Percentiles rank a stretch among this genome's conserved stretches.
phyloP scores from a whole-genome alignment of 2,888 invertebrate species.

The Eledona agricola region DNA sequence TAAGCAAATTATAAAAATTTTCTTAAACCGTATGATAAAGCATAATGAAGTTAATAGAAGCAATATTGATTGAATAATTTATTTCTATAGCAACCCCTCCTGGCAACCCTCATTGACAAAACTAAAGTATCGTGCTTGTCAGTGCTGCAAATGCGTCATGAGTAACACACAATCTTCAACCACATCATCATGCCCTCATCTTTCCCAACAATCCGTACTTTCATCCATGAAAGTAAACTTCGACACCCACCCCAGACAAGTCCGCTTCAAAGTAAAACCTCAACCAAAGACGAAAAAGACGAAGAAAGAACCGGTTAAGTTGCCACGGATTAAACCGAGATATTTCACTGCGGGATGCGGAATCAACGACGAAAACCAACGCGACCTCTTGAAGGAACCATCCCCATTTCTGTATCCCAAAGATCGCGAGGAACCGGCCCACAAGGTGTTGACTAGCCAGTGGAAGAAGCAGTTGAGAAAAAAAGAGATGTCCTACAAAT shows the following conservation, averaged over 20 bases:
- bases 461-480: conserved; percentile 54
- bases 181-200: too few relatives aligned
- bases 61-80: conserved; percentile 25
- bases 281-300: conserved; percentile 1
- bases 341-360: conserved; percentile 52
- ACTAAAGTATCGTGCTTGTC: neutral
- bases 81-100: conserved; percentile 21
- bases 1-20: too few relatives aligned
- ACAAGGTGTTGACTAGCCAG: conserved; percentile 60
- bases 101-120: conserved; percentile 21
- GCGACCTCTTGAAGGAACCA: conserved; percentile 58
- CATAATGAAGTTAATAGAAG: neutral
- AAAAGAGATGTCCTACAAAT: conserved; percentile 54
- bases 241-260: conserved; percentile 10
- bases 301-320: conserved; percentile 6
- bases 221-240: conserved; percentile 28
- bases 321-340: conserved; percentile 40
- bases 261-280: conserved; percentile 5
- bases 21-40: neutral
- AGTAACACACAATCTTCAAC: neutral
- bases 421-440: conserved; percentile 61
- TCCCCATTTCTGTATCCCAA: conserved; percentile 62
- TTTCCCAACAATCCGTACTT: too few relatives aligned
- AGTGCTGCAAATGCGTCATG: conserved; percentile 1
- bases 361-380: conserved; percentile 48